Evolutionary conservation across 1,140 invertebrate genomes (phyloP).

Genomic region (Palaemon carinicauda): DNA sequence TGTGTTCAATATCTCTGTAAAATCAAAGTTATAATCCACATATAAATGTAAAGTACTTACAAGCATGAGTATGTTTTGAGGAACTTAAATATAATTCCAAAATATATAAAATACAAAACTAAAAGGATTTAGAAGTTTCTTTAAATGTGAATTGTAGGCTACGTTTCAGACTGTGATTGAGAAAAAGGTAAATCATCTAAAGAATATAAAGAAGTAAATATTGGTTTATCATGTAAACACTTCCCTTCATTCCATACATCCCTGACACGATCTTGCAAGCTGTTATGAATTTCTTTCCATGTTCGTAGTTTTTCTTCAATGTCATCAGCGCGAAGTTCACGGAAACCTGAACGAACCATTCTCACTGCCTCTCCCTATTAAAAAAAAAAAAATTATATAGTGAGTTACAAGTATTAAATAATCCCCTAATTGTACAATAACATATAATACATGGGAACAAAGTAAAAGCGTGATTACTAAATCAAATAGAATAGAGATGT

Average conservation of each 20-base stretch:
- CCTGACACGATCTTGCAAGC: not conserved
- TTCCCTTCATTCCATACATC: not conserved
- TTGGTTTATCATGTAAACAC: constrained; percentile 42
- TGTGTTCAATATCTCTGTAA: no score
- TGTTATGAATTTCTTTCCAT: not conserved
- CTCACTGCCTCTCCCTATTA: constrained; percentile 37
- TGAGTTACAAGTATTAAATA: no score
- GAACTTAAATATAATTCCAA: no score
- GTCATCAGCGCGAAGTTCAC: not conserved
- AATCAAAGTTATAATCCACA: no score
- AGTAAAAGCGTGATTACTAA: no score
- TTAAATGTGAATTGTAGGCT: not conserved
- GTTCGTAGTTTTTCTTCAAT: not conserved
- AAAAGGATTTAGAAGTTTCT: no score
- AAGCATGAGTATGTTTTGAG: no score
- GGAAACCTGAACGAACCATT: constrained; percentile 18
- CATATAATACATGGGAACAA: no score
- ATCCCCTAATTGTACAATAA: no score
- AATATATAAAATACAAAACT: no score
- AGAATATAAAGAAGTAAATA: constrained; percentile 31
- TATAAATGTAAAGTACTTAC: no score
- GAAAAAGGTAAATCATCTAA: constrained; percentile 33
- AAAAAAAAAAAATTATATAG: no score
- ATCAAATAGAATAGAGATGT: not conserved
- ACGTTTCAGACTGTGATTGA: constrained; percentile 9